Conservation (phyloP, 2,797 vertebrate species). For the Onychomys leucogaster region DNA sequence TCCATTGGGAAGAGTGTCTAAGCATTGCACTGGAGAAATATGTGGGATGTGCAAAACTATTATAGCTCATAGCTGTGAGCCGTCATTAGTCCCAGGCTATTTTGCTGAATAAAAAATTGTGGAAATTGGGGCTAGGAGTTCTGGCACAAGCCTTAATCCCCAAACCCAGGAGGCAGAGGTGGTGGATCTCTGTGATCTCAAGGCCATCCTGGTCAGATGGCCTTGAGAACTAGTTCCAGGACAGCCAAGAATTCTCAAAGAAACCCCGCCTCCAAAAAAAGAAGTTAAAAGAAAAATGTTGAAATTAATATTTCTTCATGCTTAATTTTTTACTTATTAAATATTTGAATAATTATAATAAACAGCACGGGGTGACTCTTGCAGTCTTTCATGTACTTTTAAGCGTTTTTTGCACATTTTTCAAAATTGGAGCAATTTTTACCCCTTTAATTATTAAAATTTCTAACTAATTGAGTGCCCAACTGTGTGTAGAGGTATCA, state of each 20-base stretch:
- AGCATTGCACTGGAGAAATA: background rate
- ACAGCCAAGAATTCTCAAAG: background rate
- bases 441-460: conserved; percentile 35
- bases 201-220: background rate
- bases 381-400: conserved; percentile 17
- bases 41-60: background rate
- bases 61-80: background rate
- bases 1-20: background rate
- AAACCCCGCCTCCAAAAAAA: background rate
- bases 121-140: background rate
- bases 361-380: background rate
- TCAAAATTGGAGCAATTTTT: conserved; percentile 25
- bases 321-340: conserved; percentile 56
- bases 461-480: conserved; percentile 44
- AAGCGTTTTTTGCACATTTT: conserved; percentile 57
- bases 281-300: conserved; percentile 7
- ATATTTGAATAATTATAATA: conserved; percentile 8
- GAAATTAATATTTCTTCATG: conserved; percentile 28
- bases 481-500: conserved; percentile 6
- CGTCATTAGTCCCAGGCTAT: background rate
- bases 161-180: background rate
- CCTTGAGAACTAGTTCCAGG: background rate
- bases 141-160: background rate
- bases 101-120: conserved; percentile 32
- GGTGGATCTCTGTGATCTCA: background rate